phyloP scores from a whole-genome alignment of 2,888 invertebrate species.

The Homarus gammarus region DNA sequence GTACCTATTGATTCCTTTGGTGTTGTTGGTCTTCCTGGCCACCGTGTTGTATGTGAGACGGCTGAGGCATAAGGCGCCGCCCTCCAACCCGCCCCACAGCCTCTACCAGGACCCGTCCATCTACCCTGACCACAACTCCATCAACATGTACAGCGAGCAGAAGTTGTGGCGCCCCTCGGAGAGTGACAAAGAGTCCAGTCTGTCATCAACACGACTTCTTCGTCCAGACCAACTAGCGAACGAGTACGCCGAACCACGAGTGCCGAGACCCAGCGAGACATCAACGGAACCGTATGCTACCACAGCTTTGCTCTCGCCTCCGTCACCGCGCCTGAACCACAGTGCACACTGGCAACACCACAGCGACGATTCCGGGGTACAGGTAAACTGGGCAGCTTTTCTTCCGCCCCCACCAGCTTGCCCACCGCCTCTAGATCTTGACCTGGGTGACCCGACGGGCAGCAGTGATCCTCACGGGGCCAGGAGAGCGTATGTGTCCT shows the following conservation, averaged over 20 bases:
- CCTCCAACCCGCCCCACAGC: slow-evolving; percentile 50
- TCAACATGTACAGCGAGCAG: slow-evolving; percentile 69
- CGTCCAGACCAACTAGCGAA: slow-evolving; percentile 60
- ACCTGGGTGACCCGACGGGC: slow-evolving; percentile 32
- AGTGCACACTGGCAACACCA: slow-evolving; percentile 45
- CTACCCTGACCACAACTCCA: slow-evolving; percentile 63
- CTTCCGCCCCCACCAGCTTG: slow-evolving; percentile 60
- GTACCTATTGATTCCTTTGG: slow-evolving; percentile 68
- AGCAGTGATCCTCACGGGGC: neutral
- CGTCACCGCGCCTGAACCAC: slow-evolving; percentile 35
- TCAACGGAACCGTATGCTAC: slow-evolving; percentile 43
- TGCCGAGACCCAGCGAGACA: slow-evolving; percentile 39
- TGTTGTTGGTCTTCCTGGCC: slow-evolving; percentile 60
- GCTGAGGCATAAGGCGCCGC: slow-evolving; percentile 54
- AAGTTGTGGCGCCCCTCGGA: slow-evolving; percentile 69
- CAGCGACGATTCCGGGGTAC: slow-evolving; percentile 62
- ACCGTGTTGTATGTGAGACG: slow-evolving; percentile 60
- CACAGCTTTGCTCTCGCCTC: slow-evolving; percentile 49
- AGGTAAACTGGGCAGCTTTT: slow-evolving; percentile 60
- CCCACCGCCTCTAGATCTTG: slow-evolving; percentile 59
- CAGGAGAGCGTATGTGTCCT: neutral
- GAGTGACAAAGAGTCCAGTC: slow-evolving; percentile 63
- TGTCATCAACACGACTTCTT: slow-evolving; percentile 67
- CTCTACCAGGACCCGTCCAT: slow-evolving; percentile 55
- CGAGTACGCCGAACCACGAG: slow-evolving; percentile 73